Base-by-base conservation (phyloP, 1,140 invertebrate genomes). In the Drosophila melanica region DNA sequence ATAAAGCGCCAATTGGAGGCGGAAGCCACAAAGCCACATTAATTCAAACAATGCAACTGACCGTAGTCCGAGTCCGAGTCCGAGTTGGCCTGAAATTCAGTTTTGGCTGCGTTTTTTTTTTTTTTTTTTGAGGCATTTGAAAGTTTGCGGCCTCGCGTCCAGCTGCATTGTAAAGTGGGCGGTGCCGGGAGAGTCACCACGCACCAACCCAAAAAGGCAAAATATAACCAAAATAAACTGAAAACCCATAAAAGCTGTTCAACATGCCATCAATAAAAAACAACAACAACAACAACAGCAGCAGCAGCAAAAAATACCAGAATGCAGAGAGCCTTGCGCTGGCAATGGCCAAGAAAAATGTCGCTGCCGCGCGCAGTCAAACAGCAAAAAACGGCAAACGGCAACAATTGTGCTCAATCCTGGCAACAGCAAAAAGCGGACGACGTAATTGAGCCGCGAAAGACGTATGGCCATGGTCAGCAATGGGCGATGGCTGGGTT, bases 251-350 rank as follows among this genome's bases (percentile, higher is more conserved):
- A 89, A 89, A 81, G 63, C 80, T 90, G 84, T 89, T 89, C 84
- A 89, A 80, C 84, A 90, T 84, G 85, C 85, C 84, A 89, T 90
- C 84, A 89, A 90, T 84, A 89, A 89, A 66, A 89, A 80, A 47
- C 47, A 41, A 45, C n/a, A 30, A 37, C 5, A 47, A 20, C 41
- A 33, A 30, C 12, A 45, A 20, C n/a, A n/a, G n/a, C n/a, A n/a
- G n/a, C n/a, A n/a, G n/a, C n/a, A n/a, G n/a, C n/a, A n/a, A 8
- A 39, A 42, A 48, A 42, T 16, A 23, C 16, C 16, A 60, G 20
- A 55, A 65, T 35, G 45, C 10, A 16, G 11, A 50, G 11, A 12
- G 39, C 39, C 12, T 23, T 20, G n/a, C 27, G 12, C 74, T 16
- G 79, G 75, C 73, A 54, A 67, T 75, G 75, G 75, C 77, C 73